Evolutionary conservation across 2,797 vertebrate genomes (phyloP).

Genomic region (Poecile montanus): DNA sequence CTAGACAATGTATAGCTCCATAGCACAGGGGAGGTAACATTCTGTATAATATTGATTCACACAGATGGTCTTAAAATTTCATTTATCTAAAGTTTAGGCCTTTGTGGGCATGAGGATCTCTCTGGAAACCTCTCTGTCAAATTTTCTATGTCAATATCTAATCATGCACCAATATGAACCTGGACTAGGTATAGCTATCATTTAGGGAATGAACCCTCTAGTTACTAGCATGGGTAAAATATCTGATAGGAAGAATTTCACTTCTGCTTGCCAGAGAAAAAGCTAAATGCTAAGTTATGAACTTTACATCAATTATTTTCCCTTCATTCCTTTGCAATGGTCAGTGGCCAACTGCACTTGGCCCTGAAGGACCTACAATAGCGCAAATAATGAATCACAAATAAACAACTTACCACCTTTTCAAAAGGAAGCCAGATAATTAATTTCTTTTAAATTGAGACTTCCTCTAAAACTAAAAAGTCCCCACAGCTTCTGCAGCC

Average conservation of each 20-base stretch:
- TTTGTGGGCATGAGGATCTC: background rate
- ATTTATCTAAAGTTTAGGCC: background rate
- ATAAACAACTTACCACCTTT: background rate
- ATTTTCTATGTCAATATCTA: background rate
- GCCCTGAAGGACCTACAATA: background rate
- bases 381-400: slow-evolving; percentile 9
- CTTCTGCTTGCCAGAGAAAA: background rate
- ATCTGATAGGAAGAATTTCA: background rate
- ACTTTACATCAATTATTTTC: background rate
- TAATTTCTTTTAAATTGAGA: slow-evolving; percentile 28
- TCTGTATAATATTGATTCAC: background rate
- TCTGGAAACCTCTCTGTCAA: background rate
- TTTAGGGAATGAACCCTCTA: background rate
- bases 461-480: background rate
- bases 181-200: background rate
- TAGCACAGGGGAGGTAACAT: background rate
- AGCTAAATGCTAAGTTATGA: background rate
- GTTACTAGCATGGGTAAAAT: background rate
- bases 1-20: background rate
- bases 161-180: background rate
- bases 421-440: background rate
- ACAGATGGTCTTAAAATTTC: background rate
- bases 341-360: background rate
- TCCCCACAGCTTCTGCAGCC: slow-evolving; percentile 19
- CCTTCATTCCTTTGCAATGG: background rate